A percentile compares a stretch with the other conserved stretches of the same genome.
phyloP scores from a whole-genome alignment of 2,888 invertebrate genomes.

The Palloptera scutellata region DNA sequence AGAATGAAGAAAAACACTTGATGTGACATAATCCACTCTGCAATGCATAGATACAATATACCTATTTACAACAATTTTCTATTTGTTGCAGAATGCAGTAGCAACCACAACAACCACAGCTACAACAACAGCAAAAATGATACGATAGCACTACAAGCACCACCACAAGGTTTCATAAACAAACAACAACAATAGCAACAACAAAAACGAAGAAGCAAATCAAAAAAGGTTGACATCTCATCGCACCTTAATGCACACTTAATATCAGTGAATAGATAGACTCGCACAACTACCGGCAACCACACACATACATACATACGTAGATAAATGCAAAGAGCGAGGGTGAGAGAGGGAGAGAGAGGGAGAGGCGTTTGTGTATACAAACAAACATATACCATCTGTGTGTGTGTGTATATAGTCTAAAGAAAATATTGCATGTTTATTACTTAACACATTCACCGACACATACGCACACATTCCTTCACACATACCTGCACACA shows the following conservation, averaged over 20 bases:
- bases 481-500: neutral
- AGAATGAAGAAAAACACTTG: neutral
- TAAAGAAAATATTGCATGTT: slow-evolving; percentile 6
- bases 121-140: too few relatives aligned
- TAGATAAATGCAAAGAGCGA: too few relatives aligned
- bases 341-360: too few relatives aligned
- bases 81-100: too few relatives aligned
- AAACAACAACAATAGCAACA: neutral
- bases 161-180: neutral
- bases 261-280: neutral
- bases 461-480: slow-evolving; percentile 6
- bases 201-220: neutral
- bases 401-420: neutral
- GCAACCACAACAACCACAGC: too few relatives aligned
- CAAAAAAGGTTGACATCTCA: slow-evolving; percentile 15
- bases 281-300: slow-evolving; percentile 3
- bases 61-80: neutral
- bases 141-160: neutral
- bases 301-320: slow-evolving; percentile 2
- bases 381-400: slow-evolving; percentile 17
- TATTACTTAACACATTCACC: slow-evolving; percentile 11
- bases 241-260: slow-evolving; percentile 5
- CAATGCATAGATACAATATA: neutral
- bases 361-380: neutral
- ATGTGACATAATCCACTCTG: slow-evolving; percentile 13